phyloP scores from a whole-genome alignment of 2,888 invertebrate genomes.

The Flexamia atlantica region DNA sequence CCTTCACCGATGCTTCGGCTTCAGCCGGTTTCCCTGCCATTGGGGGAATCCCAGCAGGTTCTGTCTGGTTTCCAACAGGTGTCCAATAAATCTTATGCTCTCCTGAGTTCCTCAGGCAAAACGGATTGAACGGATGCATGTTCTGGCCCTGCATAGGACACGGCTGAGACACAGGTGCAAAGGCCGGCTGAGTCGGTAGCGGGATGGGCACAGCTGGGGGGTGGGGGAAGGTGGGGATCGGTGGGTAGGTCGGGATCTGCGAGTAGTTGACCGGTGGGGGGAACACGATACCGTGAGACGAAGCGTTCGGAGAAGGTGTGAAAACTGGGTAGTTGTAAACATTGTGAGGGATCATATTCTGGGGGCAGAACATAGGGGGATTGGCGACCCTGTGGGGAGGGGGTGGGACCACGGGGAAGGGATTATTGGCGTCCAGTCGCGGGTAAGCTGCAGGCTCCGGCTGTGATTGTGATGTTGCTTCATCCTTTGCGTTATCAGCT shows the following conservation, averaged over 20 bases:
- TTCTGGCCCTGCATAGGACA: not conserved
- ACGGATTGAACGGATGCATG: not conserved
- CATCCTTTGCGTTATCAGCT: not conserved
- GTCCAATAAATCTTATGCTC: slow-evolving; percentile 6
- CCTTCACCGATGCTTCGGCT: not conserved
- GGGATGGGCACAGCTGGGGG: not conserved
- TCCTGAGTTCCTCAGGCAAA: not conserved
- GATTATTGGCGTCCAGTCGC: not conserved
- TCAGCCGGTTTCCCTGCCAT: too few species aligned
- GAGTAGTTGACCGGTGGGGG: slow-evolving; percentile 19
- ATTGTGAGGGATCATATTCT: not conserved
- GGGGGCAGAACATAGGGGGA: not conserved
- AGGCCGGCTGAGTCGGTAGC: not conserved
- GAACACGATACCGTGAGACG: not conserved
- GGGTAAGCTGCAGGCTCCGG: not conserved
- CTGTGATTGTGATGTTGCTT: not conserved
- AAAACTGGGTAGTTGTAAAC: not conserved
- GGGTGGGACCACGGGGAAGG: not conserved
- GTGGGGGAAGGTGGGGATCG: not conserved
- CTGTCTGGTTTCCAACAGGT: not conserved
- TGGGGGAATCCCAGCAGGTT: too few species aligned
- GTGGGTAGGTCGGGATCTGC: slow-evolving; percentile 3
- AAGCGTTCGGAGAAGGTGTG: not conserved
- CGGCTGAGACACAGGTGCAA: not conserved
- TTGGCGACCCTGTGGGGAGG: not conserved